phyloP scores from a whole-genome alignment of 2,113 vertebrate genomes.

The Fregata magnificens region DNA sequence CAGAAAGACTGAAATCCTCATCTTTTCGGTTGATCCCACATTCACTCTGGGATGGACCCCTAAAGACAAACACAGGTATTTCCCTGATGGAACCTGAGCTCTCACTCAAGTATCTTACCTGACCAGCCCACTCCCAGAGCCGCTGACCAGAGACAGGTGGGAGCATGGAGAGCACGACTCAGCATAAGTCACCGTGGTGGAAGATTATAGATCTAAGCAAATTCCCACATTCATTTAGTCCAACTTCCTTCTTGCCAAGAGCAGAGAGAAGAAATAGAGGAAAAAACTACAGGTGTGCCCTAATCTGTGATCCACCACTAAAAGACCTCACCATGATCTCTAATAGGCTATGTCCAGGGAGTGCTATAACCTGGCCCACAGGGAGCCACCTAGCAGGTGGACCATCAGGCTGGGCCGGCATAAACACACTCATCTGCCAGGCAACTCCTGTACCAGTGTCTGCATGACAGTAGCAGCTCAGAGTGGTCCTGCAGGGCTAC shows the following conservation, averaged over 20 bases:
- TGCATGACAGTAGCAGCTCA: not conserved
- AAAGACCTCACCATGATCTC: not conserved
- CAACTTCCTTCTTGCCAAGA: not conserved
- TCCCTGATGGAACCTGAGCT: not conserved
- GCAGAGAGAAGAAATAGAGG: not conserved
- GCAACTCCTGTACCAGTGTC: accelerated
- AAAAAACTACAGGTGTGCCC: not conserved
- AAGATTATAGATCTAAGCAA: not conserved
- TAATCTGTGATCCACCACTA: not conserved
- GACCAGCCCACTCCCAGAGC: accelerated
- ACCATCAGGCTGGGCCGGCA: no score
- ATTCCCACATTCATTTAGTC: accelerated
- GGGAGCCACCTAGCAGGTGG: no score
- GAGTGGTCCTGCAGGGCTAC: not conserved
- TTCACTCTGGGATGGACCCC: not conserved
- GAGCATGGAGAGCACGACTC: not conserved
- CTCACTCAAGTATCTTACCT: not conserved
- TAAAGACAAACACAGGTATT: not conserved
- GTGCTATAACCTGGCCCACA: not conserved
- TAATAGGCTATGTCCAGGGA: not conserved
- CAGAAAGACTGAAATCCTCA: not conserved
- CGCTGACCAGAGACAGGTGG: not conserved
- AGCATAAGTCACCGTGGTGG: not conserved
- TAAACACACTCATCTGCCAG: no score
- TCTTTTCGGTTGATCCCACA: not conserved